Base-by-base conservation (phyloP, 2,888 invertebrate species). In the Chaitophorus viminalis region DNA sequence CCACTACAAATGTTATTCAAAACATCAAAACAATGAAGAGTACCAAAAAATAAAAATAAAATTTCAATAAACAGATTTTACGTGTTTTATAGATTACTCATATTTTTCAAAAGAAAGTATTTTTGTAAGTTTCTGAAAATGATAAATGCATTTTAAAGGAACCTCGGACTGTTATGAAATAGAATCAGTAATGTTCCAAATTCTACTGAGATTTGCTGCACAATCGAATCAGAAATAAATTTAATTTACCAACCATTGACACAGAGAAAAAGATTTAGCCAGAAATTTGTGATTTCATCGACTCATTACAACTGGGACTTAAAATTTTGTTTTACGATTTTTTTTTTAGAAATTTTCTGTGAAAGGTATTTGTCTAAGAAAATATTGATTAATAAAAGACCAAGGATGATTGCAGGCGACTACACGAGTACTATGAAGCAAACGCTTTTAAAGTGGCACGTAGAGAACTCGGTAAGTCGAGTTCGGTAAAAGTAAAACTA, bases 101-200 rank as follows among this genome's bases (percentile, higher is more conserved):
- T 36, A 36, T 75, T 29, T 46, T 29, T 46, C 1, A 11, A 77
- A 52, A 52, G 25, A 39, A 39, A 39, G 39, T 75, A 39, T 39
- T 75, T 75, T 31, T 81, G 8, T 46, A 21, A 29, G 39, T 76
- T 5, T 46, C n/a, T 46, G 39, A 46, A 46, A 81, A 31, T 70
- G 46, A 81, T 81, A 81, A 4, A 68, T n/a, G n/a, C n/a, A 46
- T 81, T 46, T 70, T 29, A 70, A 11, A 46, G 39, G 46, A 25
- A 70, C 17, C 9, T 29, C 14, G 31, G 46, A 46, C 46, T 46
- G 21, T 46, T n/a, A 11, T 68, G 46, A 46, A 81, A 81, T 46
- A 81, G 46, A 81, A 81, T 68, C 65, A 81, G 39, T 68, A n/a
- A 46, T 81, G 6, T 81, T 3, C n/a, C 3, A 65, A 52, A 29